phyloP scores from a whole-genome alignment of 2,888 invertebrate genomes.

The Labia minor region DNA sequence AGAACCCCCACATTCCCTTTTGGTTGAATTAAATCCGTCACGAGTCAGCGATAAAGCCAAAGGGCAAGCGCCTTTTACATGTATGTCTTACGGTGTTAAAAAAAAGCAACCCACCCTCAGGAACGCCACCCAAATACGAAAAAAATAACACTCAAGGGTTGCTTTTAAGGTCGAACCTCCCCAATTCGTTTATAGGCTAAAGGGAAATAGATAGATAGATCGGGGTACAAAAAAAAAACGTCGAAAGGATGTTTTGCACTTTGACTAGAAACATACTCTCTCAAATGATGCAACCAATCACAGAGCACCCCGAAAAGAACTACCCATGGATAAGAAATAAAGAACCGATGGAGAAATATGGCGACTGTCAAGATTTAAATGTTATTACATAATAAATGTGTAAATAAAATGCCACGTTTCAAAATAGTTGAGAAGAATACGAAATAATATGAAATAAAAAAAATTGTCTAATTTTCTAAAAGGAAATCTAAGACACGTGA shows the following conservation, averaged over 20 bases:
- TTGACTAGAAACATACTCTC: background rate
- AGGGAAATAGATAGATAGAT: slow-evolving; percentile 8
- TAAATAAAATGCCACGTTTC: too few relatives aligned
- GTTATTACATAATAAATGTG: too few relatives aligned
- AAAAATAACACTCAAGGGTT: background rate
- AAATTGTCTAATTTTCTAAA: too few relatives aligned
- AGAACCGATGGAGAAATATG: too few relatives aligned
- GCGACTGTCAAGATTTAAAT: too few relatives aligned
- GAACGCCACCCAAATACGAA: too few relatives aligned
- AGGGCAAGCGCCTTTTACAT: background rate
- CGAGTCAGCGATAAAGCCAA: slow-evolving; percentile 7
- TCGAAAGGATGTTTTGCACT: background rate
- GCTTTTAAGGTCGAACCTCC: background rate
- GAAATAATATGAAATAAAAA: too few relatives aligned
- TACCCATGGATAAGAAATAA: too few relatives aligned
- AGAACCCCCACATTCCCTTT: too few relatives aligned
- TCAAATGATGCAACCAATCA: background rate
- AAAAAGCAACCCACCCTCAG: background rate
- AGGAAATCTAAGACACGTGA: too few relatives aligned
- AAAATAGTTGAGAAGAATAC: too few relatives aligned
- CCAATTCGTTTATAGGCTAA: slow-evolving; percentile 3
- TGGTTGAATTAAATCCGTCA: slow-evolving; percentile 1
- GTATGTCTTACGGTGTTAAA: background rate
- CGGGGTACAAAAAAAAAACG: background rate
- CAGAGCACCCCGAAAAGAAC: too few relatives aligned